Base-by-base conservation (phyloP, 2,888 invertebrate species). In the Ormia ochracea region DNA sequence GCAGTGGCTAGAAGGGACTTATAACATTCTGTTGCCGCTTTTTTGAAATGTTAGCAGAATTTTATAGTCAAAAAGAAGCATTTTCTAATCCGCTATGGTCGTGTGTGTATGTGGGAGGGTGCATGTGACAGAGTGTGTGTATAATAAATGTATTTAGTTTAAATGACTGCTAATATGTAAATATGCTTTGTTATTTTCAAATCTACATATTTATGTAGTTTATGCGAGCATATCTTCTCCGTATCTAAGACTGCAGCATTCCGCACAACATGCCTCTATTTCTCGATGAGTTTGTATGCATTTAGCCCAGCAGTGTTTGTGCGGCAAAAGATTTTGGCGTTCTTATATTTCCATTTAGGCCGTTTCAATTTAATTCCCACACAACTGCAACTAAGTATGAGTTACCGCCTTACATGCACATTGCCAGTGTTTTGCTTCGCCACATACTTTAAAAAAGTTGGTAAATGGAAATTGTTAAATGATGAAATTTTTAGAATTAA, bases 61-160 rank as follows among this genome's bases (percentile, higher is more conserved):
- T 33, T 9, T 10, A n/a, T 36, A 58, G 41, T 23, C 56, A 65
- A 48, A 73, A 28, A 48, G 36, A 73, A 56, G 36, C 26, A 4
- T 36, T 36, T 65, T 45, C 28, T 26, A 19, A 19, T 28, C 9
- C 3, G 26, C 4, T 21, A 1, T 54, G 21, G 33, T 10, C 21
- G 9, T 41, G 38, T 23, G 38, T 61, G 7, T 14, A n/a, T n/a
- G n/a, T n/a, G n/a, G n/a, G n/a, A n/a, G n/a, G n/a, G n/a, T n/a
- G n/a, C n/a, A n/a, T n/a, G n/a, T n/a, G n/a, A n/a, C n/a, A n/a
- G n/a, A n/a, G n/a, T n/a, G n/a, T n/a, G n/a, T n/a, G n/a, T n/a
- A n/a, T n/a, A n/a, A n/a, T n/a, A n/a, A 5, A 33, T 41, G 19
- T 21, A 3, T 41, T 17, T 17, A 41, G 10, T 10, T 41, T 10